These are phyloP conservation scores for Euschistus heros DNA, from an alignment of 1,140 invertebrate species.

Conservation along the genomic window DNA sequence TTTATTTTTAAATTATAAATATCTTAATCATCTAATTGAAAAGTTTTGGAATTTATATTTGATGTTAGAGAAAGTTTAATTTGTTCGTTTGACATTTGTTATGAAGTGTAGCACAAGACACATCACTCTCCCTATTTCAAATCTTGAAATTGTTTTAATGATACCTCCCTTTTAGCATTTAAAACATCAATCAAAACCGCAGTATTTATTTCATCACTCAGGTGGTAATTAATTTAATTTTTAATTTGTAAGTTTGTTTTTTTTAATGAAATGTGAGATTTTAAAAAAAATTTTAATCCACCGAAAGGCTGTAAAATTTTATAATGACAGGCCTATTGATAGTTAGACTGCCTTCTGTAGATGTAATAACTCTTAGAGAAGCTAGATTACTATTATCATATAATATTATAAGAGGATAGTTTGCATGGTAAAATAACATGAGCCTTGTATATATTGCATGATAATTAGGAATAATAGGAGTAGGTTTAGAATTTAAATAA, in stretches of 20 bases:
- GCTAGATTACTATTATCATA: slow-evolving; percentile 3
- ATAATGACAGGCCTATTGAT: slow-evolving; percentile 15
- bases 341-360: slow-evolving; percentile 16
- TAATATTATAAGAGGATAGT: slow-evolving; percentile 7
- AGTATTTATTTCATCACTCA: slow-evolving; percentile 10
- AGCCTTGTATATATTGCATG: slow-evolving; percentile 14
- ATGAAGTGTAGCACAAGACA: too few relatives aligned
- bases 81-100: too few relatives aligned
- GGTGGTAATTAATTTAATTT: slow-evolving; percentile 5
- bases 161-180: slow-evolving; percentile 6
- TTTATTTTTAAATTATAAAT: too few relatives aligned
- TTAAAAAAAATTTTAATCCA: slow-evolving; percentile 8
- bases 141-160: too few relatives aligned
- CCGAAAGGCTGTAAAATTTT: slow-evolving; percentile 14
- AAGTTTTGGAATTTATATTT: too few relatives aligned
- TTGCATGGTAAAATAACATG: slow-evolving; percentile 12
- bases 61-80: too few relatives aligned
- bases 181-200: not conserved
- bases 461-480: slow-evolving; percentile 1
- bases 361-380: slow-evolving; percentile 12
- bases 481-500: not conserved
- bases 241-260: not conserved
- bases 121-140: too few relatives aligned
- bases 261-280: not conserved
- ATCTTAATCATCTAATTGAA: too few relatives aligned